phyloP scores from a whole-genome alignment of 2,113 vertebrate genomes.

The Nanorana parkeri region DNA sequence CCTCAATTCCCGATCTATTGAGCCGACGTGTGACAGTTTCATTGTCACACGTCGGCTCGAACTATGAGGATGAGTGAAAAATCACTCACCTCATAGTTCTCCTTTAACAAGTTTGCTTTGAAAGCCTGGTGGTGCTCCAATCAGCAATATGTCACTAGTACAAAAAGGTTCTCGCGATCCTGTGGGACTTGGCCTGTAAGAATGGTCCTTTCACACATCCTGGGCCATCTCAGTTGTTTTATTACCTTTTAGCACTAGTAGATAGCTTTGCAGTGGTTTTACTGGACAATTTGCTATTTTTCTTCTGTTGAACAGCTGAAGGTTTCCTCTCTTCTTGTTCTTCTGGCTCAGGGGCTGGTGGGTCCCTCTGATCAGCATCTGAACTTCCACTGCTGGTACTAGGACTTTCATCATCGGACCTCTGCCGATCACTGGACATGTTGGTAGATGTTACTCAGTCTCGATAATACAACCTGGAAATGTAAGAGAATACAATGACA shows the following conservation, averaged over 20 bases:
- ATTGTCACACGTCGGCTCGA: too few relatives aligned
- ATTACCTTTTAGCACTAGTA: conserved; percentile 91
- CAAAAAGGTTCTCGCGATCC: neutral
- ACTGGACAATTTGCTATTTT: conserved; percentile 89
- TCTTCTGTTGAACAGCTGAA: conserved; percentile 88
- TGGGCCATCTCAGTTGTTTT: neutral
- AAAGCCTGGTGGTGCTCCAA: neutral
- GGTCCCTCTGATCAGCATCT: conserved; percentile 89
- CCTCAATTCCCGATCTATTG: too few relatives aligned
- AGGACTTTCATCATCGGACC: conserved; percentile 90
- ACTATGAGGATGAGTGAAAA: too few relatives aligned
- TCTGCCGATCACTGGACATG: conserved; percentile 91
- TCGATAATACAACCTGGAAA: conserved; percentile 19
- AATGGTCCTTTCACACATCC: neutral
- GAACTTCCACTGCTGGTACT: conserved; percentile 93
- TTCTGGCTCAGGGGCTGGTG: conserved; percentile 84
- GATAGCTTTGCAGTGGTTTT: conserved; percentile 92
- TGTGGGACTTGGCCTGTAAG: neutral
- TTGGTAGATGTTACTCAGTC: conserved; percentile 67
- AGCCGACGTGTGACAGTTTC: too few relatives aligned
- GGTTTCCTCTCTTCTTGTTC: conserved; percentile 88
- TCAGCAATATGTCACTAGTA: neutral
- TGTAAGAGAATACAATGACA: neutral
- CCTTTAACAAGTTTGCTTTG: too few relatives aligned
- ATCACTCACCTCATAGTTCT: too few relatives aligned